Evolutionary conservation across 2,888 invertebrate species (phyloP).

Genomic region (Habroteleia sp.): DNA sequence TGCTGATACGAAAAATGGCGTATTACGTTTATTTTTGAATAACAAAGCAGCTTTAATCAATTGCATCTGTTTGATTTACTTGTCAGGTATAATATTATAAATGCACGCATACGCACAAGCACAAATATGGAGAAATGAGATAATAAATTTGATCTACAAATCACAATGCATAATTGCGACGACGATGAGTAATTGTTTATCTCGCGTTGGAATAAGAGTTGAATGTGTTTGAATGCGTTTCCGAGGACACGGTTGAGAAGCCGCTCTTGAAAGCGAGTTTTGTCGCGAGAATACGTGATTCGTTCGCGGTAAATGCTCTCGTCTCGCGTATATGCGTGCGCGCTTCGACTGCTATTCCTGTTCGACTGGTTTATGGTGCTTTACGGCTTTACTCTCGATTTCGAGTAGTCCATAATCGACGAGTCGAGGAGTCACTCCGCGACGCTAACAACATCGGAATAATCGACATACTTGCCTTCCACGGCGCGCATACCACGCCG

Average conservation of each 20-base stretch:
- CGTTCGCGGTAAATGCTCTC: constrained; percentile 46
- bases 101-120: too few species aligned
- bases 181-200: constrained; percentile 36
- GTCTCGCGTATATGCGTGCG: constrained; percentile 68
- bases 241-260: constrained; percentile 27
- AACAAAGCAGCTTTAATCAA: too few species aligned
- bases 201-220: constrained; percentile 16
- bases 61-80: too few species aligned
- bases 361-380: constrained; percentile 64
- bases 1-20: too few species aligned
- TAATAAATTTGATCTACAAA: too few species aligned
- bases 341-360: constrained; percentile 53
- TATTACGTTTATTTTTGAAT: too few species aligned
- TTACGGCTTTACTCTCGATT: constrained; percentile 65
- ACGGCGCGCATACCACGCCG: constrained; percentile 11
- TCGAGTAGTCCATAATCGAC: constrained; percentile 63
- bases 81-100: too few species aligned
- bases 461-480: constrained; percentile 62
- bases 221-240: constrained; percentile 29
- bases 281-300: constrained; percentile 63
- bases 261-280: constrained; percentile 64
- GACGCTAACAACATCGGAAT: constrained; percentile 63
- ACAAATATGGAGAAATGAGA: too few species aligned
- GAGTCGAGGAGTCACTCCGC: constrained; percentile 60
- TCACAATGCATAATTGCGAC: background rate